Evolutionary conservation across 2,113 vertebrate genomes (phyloP).

Genomic region (Puffinus mauretanicus): DNA sequence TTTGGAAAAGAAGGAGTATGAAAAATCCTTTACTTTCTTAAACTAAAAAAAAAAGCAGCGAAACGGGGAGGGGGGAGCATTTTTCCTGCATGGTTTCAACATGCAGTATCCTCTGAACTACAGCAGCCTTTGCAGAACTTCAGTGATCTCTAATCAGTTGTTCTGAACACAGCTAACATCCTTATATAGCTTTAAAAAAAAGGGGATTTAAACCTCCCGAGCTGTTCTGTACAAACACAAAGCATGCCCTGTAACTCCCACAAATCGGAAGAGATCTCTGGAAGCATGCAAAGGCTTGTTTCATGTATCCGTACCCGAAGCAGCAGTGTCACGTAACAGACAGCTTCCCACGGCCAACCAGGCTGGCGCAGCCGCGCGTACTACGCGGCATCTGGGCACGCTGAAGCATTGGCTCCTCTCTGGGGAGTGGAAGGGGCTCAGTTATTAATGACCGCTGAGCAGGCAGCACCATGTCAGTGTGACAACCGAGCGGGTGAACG

Average conservation of each 20-base stretch:
- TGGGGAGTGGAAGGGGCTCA: constrained; percentile 77
- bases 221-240: neutral
- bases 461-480: constrained; percentile 85
- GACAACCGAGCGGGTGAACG: constrained; percentile 80
- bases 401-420: constrained; percentile 78
- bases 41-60: neutral
- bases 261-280: constrained; percentile 25
- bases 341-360: constrained; percentile 79
- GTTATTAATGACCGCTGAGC: constrained; percentile 86
- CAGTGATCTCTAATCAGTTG: neutral
- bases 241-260: neutral
- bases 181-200: neutral
- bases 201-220: neutral
- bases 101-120: neutral
- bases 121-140: constrained; percentile 27
- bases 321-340: constrained; percentile 74
- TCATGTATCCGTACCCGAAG: constrained; percentile 68
- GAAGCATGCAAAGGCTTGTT: constrained; percentile 76
- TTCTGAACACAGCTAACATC: neutral
- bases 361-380: constrained; percentile 72
- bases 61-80: neutral
- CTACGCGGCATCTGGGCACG: constrained; percentile 64
- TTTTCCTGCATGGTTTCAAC: neutral
- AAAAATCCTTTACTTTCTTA: neutral
- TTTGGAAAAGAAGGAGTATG: neutral